These are phyloP conservation scores for Dermolepida albohirtum DNA, from an alignment of 2,888 invertebrate species.

Conservation along the genomic window DNA sequence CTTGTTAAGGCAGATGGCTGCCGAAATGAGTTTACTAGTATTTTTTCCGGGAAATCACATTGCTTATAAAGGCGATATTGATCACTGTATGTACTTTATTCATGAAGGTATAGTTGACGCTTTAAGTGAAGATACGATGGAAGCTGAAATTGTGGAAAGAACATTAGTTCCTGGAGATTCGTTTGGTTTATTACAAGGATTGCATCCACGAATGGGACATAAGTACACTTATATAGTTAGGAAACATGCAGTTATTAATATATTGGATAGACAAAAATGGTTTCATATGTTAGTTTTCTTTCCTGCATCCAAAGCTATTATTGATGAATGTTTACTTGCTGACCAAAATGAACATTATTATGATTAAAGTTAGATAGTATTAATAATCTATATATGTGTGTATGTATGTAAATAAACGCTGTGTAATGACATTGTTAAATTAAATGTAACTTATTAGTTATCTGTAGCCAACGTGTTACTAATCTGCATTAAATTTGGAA, in stretches of 20 bases:
- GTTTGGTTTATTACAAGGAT: conserved; percentile 46
- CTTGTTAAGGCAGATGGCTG: conserved; percentile 48
- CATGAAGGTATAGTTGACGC: conserved; percentile 48
- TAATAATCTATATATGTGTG: too few relatives aligned
- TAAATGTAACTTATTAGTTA: too few relatives aligned
- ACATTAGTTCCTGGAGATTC: conserved; percentile 36
- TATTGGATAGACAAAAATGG: conserved; percentile 45
- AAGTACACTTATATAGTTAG: conserved; percentile 47
- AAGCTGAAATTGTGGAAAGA: conserved; percentile 37
- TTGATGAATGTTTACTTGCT: conserved; percentile 23
- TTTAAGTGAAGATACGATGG: conserved; percentile 42
- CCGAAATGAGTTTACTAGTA: conserved; percentile 40
- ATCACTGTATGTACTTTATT: conserved; percentile 51
- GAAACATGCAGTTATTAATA: conserved; percentile 42
- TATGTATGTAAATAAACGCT: too few relatives aligned
- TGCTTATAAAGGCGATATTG: conserved; percentile 47
- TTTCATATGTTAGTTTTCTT: conserved; percentile 48
- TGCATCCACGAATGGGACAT: conserved; percentile 44
- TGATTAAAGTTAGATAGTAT: not conserved
- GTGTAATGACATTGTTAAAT: too few relatives aligned
- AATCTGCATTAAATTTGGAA: too few relatives aligned
- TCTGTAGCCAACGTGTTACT: too few relatives aligned
- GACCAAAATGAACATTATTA: not conserved
- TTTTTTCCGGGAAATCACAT: conserved; percentile 50
- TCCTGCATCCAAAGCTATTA: conserved; percentile 44